These are phyloP conservation scores for Coranthus polyacanthus DNA, from an alignment of 2,797 vertebrate species.

Conservation along the genomic window DNA sequence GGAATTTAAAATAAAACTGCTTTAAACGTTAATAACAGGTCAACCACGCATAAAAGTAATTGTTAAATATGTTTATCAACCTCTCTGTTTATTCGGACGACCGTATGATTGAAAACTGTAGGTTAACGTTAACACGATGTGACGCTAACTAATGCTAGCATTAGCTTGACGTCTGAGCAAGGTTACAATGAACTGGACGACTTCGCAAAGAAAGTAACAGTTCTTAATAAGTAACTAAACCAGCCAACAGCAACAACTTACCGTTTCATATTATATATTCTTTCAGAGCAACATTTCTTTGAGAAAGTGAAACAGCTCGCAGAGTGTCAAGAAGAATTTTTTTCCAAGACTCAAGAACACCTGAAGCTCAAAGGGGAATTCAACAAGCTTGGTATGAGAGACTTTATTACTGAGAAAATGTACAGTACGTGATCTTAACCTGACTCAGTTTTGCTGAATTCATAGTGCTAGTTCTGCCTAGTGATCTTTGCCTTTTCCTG, in stretches of 20 bases:
- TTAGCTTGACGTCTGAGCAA: background rate
- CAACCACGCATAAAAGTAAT: rapidly evolving
- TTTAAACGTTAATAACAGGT: background rate
- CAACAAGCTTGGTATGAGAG: constrained; percentile 87
- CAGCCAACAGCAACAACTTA: no score
- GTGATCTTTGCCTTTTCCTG: background rate
- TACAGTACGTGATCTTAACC: background rate
- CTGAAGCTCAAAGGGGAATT: constrained; percentile 88
- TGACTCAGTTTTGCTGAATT: rapidly evolving
- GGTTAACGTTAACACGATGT: background rate
- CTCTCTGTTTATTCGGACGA: rapidly evolving
- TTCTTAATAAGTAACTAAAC: background rate
- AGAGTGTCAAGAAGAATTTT: constrained; percentile 91
- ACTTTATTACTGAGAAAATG: background rate
- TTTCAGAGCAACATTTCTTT: constrained; percentile 96
- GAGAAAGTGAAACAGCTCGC: constrained; percentile 94
- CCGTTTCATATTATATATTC: background rate
- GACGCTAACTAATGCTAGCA: constrained; percentile 27
- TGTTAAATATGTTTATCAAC: background rate
- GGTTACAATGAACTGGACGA: background rate
- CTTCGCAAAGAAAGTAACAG: no score
- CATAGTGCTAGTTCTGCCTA: background rate
- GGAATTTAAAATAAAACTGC: background rate
- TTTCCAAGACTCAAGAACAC: constrained; percentile 90
- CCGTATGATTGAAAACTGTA: background rate